Evolutionary conservation across 2,113 vertebrate species (phyloP), one percentile per base, ranked within the genome.

Genomic region (Sterrhoptilus dennistouni): DNA sequence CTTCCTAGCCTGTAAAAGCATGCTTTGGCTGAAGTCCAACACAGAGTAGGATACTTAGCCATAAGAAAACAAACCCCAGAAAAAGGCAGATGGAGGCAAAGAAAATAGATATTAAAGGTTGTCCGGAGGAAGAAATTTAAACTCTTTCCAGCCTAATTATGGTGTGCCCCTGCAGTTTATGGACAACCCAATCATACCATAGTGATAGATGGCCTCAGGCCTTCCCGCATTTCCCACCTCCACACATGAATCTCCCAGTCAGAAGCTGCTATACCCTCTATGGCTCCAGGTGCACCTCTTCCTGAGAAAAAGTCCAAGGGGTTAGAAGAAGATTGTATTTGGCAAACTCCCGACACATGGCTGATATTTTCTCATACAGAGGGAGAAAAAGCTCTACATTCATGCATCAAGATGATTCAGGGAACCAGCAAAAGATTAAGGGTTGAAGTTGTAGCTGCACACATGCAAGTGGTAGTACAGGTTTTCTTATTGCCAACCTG

Each of bases 11-110:
- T 82, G 35, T 53, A 84, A 89, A 95, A 87, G 65, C 42, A 22
- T 53, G 8, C 25, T 72, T 84, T 95, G 93, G 78, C 74, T 93
- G 57, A 95, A 94, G 79, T 89, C 89, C 89, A 97, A 28, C n/a
- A 65, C 23, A 45, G 63, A 90, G 71, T 91, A 71, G 50, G 71
- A 96, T 93, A 90, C 28, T 47, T 49, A 96, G 78, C 28, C 36
- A 38, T 91, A 89, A 84, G 87, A 93, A 95, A 96, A 96, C 27
- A 87, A 90, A 83, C 42, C 65, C 50, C 50, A 70, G 66, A 91
- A 93, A 90, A 96, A 87, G 35, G 59, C 4, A 4, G 45, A 61
- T 83, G 66, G 91, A 94, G 82, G 87, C 78, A 94, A 97, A 95
- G 70, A 83, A 96, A 91, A 88, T 24, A 94, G 78, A 54, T 91